phyloP scores from a whole-genome alignment of 2,888 invertebrate species.

The Odontothrips loti region DNA sequence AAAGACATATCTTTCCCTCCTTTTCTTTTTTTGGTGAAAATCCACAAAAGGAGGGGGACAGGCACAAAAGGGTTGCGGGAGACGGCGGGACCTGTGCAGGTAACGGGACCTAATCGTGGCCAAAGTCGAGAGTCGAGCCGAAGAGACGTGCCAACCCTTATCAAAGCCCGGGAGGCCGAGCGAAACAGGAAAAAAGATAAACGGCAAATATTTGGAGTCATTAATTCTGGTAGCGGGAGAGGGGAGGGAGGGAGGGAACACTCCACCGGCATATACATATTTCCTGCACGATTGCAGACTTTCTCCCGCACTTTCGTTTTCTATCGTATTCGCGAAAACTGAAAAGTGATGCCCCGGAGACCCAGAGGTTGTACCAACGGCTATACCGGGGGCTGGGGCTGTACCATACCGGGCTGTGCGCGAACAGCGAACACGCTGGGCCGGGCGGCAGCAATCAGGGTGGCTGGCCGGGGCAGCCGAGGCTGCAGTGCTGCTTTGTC shows the following conservation, averaged over 20 bases:
- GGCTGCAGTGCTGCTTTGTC: too few relatives aligned
- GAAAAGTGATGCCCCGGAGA: too few relatives aligned
- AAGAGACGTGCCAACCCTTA: conserved; percentile 17
- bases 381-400: too few relatives aligned
- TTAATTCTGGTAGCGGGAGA: neutral
- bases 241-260: neutral
- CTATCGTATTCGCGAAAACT: too few relatives aligned
- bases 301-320: too few relatives aligned
- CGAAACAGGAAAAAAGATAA: neutral
- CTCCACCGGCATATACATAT: too few relatives aligned
- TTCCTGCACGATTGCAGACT: too few relatives aligned
- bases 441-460: too few relatives aligned
- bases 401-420: too few relatives aligned
- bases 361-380: too few relatives aligned
- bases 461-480: too few relatives aligned
- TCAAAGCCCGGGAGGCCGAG: neutral
- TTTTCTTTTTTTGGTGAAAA: neutral
- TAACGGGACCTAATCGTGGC: conserved; percentile 22
- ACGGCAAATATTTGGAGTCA: conserved; percentile 25
- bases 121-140: neutral
- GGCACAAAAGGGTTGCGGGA: conserved; percentile 14
- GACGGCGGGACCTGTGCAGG: neutral
- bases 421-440: too few relatives aligned
- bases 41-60: neutral
- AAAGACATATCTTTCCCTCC: conserved; percentile 1